A percentile compares a stretch with the other conserved stretches of the same genome.
phyloP scores from a whole-genome alignment of 2,113 vertebrate species.

The Alces alces region DNA sequence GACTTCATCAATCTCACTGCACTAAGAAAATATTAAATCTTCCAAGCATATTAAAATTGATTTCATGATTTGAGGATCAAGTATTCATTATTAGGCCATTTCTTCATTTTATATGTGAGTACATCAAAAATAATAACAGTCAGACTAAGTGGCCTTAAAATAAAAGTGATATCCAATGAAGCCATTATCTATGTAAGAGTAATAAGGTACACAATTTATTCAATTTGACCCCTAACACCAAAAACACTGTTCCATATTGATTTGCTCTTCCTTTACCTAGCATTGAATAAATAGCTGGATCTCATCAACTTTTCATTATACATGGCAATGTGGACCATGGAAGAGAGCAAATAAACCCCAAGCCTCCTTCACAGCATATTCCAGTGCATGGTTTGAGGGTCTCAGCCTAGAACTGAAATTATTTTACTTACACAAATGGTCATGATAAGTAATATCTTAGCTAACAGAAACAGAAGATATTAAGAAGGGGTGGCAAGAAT shows the following conservation, averaged over 20 bases:
- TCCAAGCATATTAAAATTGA: slow-evolving; percentile 60
- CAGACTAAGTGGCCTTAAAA: not conserved
- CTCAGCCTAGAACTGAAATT: not conserved
- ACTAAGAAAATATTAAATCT: slow-evolving; percentile 61
- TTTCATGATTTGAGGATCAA: slow-evolving; percentile 60
- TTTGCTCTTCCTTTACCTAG: slow-evolving; percentile 16
- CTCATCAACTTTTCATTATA: slow-evolving; percentile 42
- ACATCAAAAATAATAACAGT: slow-evolving; percentile 42
- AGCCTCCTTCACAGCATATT: not conserved
- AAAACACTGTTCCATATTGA: slow-evolving; percentile 50
- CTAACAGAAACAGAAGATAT: not conserved
- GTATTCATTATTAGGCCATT: slow-evolving; percentile 45
- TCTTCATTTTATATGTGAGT: slow-evolving; percentile 38
- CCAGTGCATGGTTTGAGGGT: not conserved
- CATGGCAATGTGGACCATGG: not conserved
- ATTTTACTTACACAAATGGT: not conserved
- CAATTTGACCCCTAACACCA: slow-evolving; percentile 46
- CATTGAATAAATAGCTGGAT: not conserved
- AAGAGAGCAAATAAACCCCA: not conserved
- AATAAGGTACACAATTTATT: slow-evolving; percentile 45
- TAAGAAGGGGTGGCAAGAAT: not conserved
- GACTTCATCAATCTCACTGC: slow-evolving; percentile 49
- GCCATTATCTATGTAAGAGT: not conserved
- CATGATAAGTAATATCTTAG: not conserved
- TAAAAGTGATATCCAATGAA: slow-evolving; percentile 17